These are phyloP conservation scores for Mystacornis crossleyi DNA, from an alignment of 2,113 vertebrate species.

Conservation along the genomic window DNA sequence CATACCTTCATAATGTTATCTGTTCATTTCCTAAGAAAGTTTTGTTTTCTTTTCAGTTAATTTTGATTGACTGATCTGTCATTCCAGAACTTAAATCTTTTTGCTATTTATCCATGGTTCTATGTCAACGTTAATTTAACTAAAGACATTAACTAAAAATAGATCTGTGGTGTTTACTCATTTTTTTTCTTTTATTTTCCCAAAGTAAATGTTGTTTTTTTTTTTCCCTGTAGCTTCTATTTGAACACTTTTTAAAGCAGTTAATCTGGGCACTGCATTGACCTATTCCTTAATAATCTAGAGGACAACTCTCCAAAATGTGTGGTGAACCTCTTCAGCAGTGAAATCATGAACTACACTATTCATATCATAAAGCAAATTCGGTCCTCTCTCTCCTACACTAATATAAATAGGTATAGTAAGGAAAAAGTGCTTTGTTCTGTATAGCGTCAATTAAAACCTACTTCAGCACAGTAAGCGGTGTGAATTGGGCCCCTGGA, in stretches of 20 bases:
- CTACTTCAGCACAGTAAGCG: neutral
- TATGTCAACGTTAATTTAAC: neutral
- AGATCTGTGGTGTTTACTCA: neutral
- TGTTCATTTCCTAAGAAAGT: neutral
- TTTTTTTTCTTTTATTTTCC: neutral
- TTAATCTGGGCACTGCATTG: neutral
- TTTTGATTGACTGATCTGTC: neutral
- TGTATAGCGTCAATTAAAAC: neutral
- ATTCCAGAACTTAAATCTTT: neutral
- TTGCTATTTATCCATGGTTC: neutral
- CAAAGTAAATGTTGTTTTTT: neutral
- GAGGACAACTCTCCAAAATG: neutral
- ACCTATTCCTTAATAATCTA: neutral
- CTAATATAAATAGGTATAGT: neutral
- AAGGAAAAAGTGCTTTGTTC: neutral
- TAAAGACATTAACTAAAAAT: neutral
- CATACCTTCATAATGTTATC: neutral
- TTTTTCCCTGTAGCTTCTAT: neutral
- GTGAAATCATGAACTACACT: neutral
- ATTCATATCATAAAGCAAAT: neutral
- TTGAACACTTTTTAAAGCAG: neutral
- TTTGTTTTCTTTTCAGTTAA: neutral
- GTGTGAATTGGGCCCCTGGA: neutral
- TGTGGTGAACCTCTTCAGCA: neutral
- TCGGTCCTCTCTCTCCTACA: neutral